Percentiles rank a stretch among this genome's conserved stretches.
phyloP scores from a whole-genome alignment of 2,113 vertebrate species.

The Apistogramma diplotaenia region DNA sequence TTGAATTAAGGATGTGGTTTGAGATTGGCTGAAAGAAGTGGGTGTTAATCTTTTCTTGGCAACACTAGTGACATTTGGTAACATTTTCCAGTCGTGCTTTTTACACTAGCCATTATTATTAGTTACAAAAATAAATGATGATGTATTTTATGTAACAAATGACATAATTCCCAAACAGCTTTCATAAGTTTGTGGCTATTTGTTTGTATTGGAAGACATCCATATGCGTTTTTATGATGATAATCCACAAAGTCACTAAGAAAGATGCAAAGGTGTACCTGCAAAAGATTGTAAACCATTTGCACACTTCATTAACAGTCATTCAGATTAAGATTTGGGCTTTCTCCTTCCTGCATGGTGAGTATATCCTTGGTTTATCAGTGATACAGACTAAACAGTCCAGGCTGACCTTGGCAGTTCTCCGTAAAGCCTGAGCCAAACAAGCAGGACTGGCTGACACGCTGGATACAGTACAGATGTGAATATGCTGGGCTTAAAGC shows the following conservation, averaged over 20 bases:
- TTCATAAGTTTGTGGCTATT: neutral
- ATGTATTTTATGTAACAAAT: neutral
- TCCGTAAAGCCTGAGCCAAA: neutral
- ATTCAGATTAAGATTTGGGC: neutral
- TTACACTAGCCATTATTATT: neutral
- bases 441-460: neutral
- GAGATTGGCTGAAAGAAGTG: neutral
- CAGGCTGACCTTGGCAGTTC: neutral
- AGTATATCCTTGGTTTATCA: neutral
- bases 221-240: neutral
- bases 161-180: neutral
- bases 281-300: neutral
- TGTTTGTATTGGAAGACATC: neutral
- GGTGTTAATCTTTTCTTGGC: neutral
- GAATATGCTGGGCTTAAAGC: neutral
- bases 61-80: neutral
- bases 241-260: neutral
- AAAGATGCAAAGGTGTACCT: too few species aligned
- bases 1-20: neutral
- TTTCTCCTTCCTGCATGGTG: neutral
- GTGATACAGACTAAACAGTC: constrained; percentile 23
- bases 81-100: neutral
- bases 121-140: neutral
- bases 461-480: neutral
- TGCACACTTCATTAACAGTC: neutral